A percentile compares a stretch with the other conserved stretches of the same genome.
phyloP scores from a whole-genome alignment of 2,113 vertebrate species.

The Boulengeromyrus knoepffleri region DNA sequence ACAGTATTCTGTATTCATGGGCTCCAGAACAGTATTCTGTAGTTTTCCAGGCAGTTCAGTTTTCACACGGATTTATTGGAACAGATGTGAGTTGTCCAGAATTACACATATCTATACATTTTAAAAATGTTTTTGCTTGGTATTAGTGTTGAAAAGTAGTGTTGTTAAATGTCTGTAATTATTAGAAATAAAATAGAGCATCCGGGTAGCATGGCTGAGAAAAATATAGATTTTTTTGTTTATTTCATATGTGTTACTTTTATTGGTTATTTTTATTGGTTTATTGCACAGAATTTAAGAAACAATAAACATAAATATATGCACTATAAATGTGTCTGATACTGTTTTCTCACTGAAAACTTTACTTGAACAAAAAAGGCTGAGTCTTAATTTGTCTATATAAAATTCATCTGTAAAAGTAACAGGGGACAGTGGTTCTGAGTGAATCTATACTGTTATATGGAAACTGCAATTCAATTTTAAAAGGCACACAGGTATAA shows the following conservation, averaged over 20 bases:
- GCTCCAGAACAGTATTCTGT: not conserved
- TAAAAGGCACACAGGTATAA: not conserved
- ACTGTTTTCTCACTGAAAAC: not conserved
- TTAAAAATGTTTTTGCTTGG: not conserved
- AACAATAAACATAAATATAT: slow-evolving; percentile 3
- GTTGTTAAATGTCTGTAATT: not conserved
- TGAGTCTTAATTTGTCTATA: not conserved
- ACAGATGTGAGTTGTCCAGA: not conserved
- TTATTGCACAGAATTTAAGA: not conserved
- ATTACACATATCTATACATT: not conserved
- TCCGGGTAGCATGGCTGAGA: not conserved
- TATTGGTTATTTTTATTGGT: not conserved
- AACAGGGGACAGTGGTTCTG: not conserved
- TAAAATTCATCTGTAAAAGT: not conserved
- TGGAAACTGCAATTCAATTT: not conserved
- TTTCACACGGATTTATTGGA: not conserved
- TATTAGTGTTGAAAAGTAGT: not conserved
- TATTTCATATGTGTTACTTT: not conserved
- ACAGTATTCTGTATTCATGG: not conserved
- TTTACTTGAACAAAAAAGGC: not conserved
- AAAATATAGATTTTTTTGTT: not conserved
- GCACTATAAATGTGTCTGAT: not conserved
- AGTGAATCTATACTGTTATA: not conserved
- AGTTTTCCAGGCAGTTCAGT: not conserved
- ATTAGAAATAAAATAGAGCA: not conserved